These are phyloP conservation scores for Cosmia pyralina DNA, from an alignment of 2,888 invertebrate species.

Conservation along the genomic window DNA sequence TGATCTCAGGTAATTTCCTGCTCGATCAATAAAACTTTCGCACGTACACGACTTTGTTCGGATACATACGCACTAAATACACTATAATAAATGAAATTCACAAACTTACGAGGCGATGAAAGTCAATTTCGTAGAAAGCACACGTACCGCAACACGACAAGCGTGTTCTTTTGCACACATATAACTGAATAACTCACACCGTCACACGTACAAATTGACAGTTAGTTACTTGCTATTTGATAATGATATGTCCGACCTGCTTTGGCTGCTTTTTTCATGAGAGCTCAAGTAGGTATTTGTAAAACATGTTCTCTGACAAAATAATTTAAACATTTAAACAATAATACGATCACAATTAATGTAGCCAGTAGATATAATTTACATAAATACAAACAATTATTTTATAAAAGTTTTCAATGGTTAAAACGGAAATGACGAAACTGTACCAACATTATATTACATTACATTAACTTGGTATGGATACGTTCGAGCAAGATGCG, in stretches of 20 bases:
- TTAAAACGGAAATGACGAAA: constrained; percentile 17
- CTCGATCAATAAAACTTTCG: constrained; percentile 47
- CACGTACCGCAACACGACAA: constrained; percentile 88
- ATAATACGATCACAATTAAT: background rate
- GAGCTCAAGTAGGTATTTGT: background rate
- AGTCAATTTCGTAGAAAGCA: constrained; percentile 88
- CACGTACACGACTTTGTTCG: constrained; percentile 65
- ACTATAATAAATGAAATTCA: constrained; percentile 81
- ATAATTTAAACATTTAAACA: background rate
- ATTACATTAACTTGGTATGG: background rate
- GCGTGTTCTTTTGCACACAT: constrained; percentile 85
- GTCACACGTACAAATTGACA: constrained; percentile 67
- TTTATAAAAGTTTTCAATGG: background rate
- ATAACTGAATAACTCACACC: constrained; percentile 72
- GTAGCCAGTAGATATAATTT: background rate
- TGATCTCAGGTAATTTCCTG: constrained; percentile 69
- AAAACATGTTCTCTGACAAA: background rate
- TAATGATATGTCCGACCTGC: constrained; percentile 27
- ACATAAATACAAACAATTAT: background rate
- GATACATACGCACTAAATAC: constrained; percentile 75
- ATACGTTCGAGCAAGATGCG: constrained; percentile 18
- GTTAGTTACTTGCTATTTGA: constrained; percentile 51
- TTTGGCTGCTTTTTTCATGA: background rate
- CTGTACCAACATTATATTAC: constrained; percentile 23
- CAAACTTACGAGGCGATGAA: constrained; percentile 90